Conservation (phyloP, 2,113 vertebrate genomes). For the Asarcornis scutulata region DNA sequence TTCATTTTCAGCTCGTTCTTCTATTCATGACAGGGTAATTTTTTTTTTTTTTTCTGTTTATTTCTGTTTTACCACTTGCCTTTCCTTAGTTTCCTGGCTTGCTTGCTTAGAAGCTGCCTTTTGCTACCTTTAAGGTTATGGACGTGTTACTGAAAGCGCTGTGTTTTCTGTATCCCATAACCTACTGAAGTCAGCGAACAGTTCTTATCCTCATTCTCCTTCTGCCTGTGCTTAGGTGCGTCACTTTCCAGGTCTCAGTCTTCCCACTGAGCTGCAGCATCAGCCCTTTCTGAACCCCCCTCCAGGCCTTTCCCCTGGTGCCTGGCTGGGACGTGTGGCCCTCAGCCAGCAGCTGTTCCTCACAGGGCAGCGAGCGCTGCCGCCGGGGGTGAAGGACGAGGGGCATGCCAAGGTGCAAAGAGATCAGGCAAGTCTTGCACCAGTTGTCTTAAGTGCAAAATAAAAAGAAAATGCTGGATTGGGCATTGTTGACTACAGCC, state of each 20-base stretch:
- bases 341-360: neutral
- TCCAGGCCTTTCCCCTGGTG: neutral
- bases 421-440: neutral
- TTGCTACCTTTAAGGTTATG: neutral
- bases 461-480: neutral
- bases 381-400: neutral
- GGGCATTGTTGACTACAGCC: neutral
- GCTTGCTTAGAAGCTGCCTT: neutral
- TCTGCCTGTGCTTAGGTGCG: neutral
- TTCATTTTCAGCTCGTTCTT: neutral
- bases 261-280: fast-evolving
- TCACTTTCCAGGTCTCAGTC: neutral
- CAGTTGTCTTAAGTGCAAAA: neutral
- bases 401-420: neutral
- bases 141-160: too few relatives aligned
- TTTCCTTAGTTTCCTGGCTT: neutral
- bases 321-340: fast-evolving
- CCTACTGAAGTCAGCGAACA: neutral
- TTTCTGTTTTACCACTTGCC: neutral
- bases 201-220: neutral
- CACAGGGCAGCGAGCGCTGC: fast-evolving
- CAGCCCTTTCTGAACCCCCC: neutral
- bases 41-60: neutral
- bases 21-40: neutral
- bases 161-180: neutral